These are phyloP conservation scores for Larimichthys polyactis DNA, from an alignment of 2,113 vertebrate genomes.

Conservation along the genomic window DNA sequence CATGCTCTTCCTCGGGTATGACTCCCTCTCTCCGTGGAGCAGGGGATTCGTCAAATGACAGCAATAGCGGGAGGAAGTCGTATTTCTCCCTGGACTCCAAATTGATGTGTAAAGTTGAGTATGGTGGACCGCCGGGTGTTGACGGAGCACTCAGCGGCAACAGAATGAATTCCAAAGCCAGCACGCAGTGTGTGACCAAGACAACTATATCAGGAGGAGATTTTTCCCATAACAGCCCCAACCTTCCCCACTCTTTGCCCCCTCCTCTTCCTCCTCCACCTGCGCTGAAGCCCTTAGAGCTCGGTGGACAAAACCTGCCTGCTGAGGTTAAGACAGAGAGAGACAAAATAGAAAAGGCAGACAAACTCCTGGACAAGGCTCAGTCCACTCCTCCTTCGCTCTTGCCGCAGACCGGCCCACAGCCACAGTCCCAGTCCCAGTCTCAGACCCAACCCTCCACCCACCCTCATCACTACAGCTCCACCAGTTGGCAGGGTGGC, in stretches of 20 bases:
- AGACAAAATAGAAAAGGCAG: constrained; percentile 87
- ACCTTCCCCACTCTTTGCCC: constrained; percentile 78
- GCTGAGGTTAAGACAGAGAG: constrained; percentile 87
- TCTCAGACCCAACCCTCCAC: constrained; percentile 76
- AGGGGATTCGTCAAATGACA: constrained; percentile 78
- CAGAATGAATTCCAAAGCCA: constrained; percentile 83
- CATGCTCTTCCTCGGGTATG: constrained; percentile 77
- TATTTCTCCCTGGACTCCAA: constrained; percentile 86
- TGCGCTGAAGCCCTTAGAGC: constrained; percentile 90
- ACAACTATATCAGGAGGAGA: constrained; percentile 78
- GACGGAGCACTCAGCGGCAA: constrained; percentile 70
- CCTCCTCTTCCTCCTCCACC: constrained; percentile 93
- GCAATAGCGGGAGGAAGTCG: constrained; percentile 81
- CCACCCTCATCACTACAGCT: constrained; percentile 83
- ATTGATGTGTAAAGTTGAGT: constrained; percentile 84
- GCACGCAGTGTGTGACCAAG: constrained; percentile 81
- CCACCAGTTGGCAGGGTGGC: constrained; percentile 85
- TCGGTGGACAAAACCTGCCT: constrained; percentile 80
- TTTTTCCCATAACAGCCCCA: constrained; percentile 82
- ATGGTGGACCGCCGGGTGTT: constrained; percentile 55
- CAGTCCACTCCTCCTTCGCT: constrained; percentile 82
- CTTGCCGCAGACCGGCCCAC: constrained; percentile 79
- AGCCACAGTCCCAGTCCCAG: constrained; percentile 75
- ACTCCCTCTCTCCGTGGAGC: constrained; percentile 76
- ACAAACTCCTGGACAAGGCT: constrained; percentile 81